phyloP scores from a whole-genome alignment of 2,888 invertebrate genomes.

The Keiferia lycopersicella region DNA sequence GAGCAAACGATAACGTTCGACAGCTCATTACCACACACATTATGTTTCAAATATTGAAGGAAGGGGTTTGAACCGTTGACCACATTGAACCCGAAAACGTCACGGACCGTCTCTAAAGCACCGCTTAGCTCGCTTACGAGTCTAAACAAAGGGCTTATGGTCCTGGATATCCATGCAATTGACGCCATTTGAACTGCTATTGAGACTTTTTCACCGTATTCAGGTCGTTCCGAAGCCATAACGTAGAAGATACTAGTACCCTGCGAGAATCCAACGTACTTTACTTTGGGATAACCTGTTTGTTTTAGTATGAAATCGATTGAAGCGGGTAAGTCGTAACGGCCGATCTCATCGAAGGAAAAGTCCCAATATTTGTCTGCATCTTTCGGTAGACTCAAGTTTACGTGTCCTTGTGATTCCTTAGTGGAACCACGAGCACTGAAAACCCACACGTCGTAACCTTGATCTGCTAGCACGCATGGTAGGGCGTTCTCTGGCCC shows the following conservation, averaged over 20 bases:
- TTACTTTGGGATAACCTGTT: slow-evolving; percentile 74
- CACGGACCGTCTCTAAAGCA: not conserved
- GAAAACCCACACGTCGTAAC: slow-evolving; percentile 90
- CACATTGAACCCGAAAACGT: not conserved
- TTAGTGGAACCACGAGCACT: slow-evolving; percentile 87
- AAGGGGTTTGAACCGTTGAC: not conserved
- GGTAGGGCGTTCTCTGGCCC: slow-evolving; percentile 58
- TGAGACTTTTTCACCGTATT: slow-evolving; percentile 79
- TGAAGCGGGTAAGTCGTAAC: slow-evolving; percentile 88
- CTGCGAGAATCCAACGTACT: slow-evolving; percentile 87
- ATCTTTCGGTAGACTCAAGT: slow-evolving; percentile 44
- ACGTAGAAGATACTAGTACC: slow-evolving; percentile 83
- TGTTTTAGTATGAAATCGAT: slow-evolving; percentile 84
- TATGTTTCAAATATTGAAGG: not conserved
- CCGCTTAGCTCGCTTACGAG: slow-evolving; percentile 31
- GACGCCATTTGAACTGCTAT: slow-evolving; percentile 81
- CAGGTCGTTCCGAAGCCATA: slow-evolving; percentile 74
- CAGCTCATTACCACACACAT: not conserved
- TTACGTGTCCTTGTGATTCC: slow-evolving; percentile 80
- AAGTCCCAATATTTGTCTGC: slow-evolving; percentile 83
- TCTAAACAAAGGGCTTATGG: slow-evolving; percentile 57
- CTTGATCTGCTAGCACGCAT: slow-evolving; percentile 79
- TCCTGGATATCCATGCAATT: slow-evolving; percentile 74
- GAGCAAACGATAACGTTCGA: slow-evolving; percentile 78
- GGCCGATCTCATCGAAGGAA: slow-evolving; percentile 91